Evolutionary conservation across 2,797 vertebrate species (phyloP), one percentile per base, ranked within the genome.

Genomic region (Ceryle rudis): DNA sequence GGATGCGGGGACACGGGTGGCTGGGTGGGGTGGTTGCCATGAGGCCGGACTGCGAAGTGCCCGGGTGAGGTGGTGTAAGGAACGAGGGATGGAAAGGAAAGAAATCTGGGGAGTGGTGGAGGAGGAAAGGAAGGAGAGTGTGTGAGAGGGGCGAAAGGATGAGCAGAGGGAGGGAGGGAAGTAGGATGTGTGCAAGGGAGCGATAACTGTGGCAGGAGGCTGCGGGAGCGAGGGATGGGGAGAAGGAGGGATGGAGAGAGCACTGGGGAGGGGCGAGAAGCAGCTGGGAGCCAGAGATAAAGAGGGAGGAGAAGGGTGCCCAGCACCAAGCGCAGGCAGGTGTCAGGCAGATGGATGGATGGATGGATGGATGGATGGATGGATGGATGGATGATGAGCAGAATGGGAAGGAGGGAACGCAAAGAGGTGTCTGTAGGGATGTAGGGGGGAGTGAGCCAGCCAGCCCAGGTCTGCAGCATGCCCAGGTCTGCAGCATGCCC

Each of bases 201-300:
- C 2, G 81, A 96, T 93, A 96, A 94, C 49, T 13, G 25, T 51
- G 49, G 25, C 4, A 2, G 52, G 44, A 87, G 62, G 25, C 44
- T 41, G 73, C 0, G 1, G 78, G 71, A 90, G 79, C 7, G 3
- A 83, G 64, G 93, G 78, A 95, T 93, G 81, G 44, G 67, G 86
- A 92, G 89, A 95, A 83, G 81, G 80, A 90, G 75, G 64, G 84
- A 89, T 58, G 60, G 81, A 86, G 46, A 29, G 44, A 95, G 69
- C 16, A 1, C 62, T 3, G 1, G 67, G 86, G 90, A 91, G 93
- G 87, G 77, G 61, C 15, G 17, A 69, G 80, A 64, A 88, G 72
- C 86, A 91, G 72, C 92, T 88, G 95, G 73, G 90, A 88, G 42
- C 37, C 20, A 15, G 90, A 96, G 96, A 95, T 94, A 96, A 93